These are phyloP conservation scores for Pectinophora gossypiella DNA, from an alignment of 1,140 invertebrate species.

Conservation along the genomic window DNA sequence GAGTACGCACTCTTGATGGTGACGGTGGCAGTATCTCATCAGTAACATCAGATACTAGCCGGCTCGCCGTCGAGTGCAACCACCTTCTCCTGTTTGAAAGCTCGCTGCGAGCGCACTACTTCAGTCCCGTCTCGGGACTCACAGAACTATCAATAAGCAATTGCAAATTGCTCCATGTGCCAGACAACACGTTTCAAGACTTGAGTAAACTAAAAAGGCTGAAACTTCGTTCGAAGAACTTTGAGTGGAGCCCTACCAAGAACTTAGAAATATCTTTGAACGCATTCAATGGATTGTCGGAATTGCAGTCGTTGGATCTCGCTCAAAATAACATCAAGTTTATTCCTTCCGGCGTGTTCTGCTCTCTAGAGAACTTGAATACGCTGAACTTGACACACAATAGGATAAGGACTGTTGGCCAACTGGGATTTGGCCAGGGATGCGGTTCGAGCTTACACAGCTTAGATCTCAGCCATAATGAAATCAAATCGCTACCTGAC, in stretches of 20 bases:
- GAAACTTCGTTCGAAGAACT: constrained; percentile 84
- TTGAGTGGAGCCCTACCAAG: constrained; percentile 84
- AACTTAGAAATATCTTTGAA: constrained; percentile 81
- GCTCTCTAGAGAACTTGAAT: constrained; percentile 85
- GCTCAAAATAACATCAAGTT: constrained; percentile 88
- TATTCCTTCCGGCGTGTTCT: constrained; percentile 85
- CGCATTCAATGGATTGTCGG: constrained; percentile 83
- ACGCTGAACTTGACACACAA: constrained; percentile 90
- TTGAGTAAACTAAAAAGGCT: constrained; percentile 85
- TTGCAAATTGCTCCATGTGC: constrained; percentile 87
- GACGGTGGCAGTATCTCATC: constrained; percentile 79
- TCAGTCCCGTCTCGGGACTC: constrained; percentile 83
- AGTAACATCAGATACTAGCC: constrained; percentile 79
- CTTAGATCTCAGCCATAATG: constrained; percentile 88
- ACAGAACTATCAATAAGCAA: constrained; percentile 84
- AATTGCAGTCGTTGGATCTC: constrained; percentile 87
- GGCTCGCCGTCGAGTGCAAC: constrained; percentile 84
- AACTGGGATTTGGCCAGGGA: constrained; percentile 81
- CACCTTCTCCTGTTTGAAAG: constrained; percentile 88
- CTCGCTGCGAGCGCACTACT: constrained; percentile 81
- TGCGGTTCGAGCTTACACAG: constrained; percentile 79
- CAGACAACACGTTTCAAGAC: constrained; percentile 85
- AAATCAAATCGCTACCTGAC: constrained; percentile 81
- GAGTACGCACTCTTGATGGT: constrained; percentile 81
- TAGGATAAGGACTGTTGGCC: constrained; percentile 82